phyloP scores from a whole-genome alignment of 2,797 vertebrate genomes.

The Eidolon dupreanum region DNA sequence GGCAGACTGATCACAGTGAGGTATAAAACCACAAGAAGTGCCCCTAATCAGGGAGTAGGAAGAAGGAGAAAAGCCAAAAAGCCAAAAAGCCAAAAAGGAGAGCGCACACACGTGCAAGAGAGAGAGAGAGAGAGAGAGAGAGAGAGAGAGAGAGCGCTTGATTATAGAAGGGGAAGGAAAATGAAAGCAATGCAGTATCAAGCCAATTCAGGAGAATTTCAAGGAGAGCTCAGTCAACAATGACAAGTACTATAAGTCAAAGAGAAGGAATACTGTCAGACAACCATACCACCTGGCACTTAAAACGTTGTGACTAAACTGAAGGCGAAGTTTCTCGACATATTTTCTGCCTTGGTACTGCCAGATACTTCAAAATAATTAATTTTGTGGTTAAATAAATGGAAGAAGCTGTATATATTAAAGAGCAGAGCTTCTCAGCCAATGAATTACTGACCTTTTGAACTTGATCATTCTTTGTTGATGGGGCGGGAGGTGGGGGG shows the following conservation, averaged over 20 bases:
- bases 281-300: fast-evolving
- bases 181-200: not conserved
- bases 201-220: not conserved
- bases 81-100: too few species aligned
- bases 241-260: not conserved
- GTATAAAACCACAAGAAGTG: not conserved
- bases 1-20: not conserved
- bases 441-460: not conserved
- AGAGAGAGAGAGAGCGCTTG: not conserved
- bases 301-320: not conserved
- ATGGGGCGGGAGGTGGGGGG: not conserved
- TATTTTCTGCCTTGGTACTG: not conserved
- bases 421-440: not conserved
- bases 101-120: too few species aligned
- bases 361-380: not conserved
- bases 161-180: not conserved
- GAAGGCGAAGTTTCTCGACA: not conserved
- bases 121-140: not conserved
- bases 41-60: not conserved
- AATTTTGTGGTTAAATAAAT: not conserved
- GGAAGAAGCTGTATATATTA: not conserved
- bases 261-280: not conserved
- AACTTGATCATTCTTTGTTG: not conserved
- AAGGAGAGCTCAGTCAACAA: not conserved
- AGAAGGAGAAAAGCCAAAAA: not conserved